Base-by-base conservation (phyloP, 2,888 invertebrate species). In the Hydrotaea cyrtoneurina region DNA sequence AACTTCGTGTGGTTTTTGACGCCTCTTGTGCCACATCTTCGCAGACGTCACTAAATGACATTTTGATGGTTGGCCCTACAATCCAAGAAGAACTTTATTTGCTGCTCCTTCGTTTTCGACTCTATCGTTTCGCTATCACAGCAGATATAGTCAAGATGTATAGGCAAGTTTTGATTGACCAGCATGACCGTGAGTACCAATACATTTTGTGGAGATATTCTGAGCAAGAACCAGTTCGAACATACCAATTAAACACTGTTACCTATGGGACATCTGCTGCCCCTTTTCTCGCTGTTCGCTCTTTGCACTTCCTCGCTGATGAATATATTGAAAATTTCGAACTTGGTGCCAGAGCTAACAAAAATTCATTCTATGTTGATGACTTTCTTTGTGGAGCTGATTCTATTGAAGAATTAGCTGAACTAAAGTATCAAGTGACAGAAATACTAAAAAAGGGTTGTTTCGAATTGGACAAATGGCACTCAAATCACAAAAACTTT, bases 121-220 rank as follows among this genome's bases (percentile, higher is more conserved):
- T 82, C 11, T 55, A 78, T 74, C 75, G 79, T 10, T 86, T 66
- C 59, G 83, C 69, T 0, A 17, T 85, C 13, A 76, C 82, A 2
- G 86, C 84, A 8, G 87, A 86, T 50, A 86, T 87, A 10, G 79
- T 72, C 4, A 86, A 87, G 66, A 86, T 86, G 87, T 86, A 86
- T 46, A 26, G 86, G 13, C 86, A 86, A 62, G 80, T 86, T n/a
- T 13, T 82, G 8, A 31, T 86, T 7, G 53, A 84, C 57, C 66
- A 55, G 31, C 17, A 23, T 13, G 82, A 86, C 53, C 83, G 79
- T 8, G 66, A 55, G 26, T 86, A 66, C 50, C 86, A 86, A 55
- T 78, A 86, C 1, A 86, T 86, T 66, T 31, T 87, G 10, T 86
- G 84, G 82, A 77, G 86, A 31, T 78, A 80, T 11, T 73, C 53